Percentiles rank a stretch among this genome's conserved stretches.
Evolutionary conservation across 2,888 invertebrate species (phyloP).

Genomic region (Stenchaetothrips biformis): DNA sequence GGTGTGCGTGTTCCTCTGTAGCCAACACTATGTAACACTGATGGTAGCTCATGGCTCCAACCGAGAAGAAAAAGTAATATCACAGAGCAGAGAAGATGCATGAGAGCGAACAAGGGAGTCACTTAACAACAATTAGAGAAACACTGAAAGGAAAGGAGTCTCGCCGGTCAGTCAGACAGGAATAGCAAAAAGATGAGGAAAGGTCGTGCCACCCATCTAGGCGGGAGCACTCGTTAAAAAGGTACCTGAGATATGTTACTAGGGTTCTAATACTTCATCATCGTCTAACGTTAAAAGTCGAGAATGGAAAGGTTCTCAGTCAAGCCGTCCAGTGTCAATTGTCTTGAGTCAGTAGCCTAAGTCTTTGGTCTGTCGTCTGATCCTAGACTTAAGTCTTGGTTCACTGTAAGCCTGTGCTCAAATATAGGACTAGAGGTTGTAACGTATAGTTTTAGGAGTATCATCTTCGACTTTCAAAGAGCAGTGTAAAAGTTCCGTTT

Average conservation of each 20-base stretch:
- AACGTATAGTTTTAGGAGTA: slow-evolving; percentile 18
- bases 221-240: background rate
- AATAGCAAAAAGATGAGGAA: slow-evolving; percentile 15
- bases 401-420: slow-evolving; percentile 21
- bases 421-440: slow-evolving; percentile 25
- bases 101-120: slow-evolving; percentile 8
- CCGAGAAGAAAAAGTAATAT: slow-evolving; percentile 14
- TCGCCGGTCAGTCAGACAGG: background rate
- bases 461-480: slow-evolving; percentile 20
- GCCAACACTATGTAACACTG: background rate
- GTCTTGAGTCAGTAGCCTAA: slow-evolving; percentile 5
- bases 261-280: slow-evolving; percentile 12
- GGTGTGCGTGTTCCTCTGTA: slow-evolving; percentile 2
- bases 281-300: background rate
- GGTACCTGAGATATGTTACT: slow-evolving; percentile 23
- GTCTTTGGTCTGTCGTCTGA: slow-evolving; percentile 24
- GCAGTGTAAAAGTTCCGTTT: slow-evolving; percentile 8
- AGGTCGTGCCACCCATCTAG: background rate
- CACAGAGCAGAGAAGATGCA: slow-evolving; percentile 23
- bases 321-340: background rate
- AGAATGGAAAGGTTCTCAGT: background rate
- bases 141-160: background rate
- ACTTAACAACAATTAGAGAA: slow-evolving; percentile 19
- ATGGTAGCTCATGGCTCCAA: background rate
- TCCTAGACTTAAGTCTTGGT: slow-evolving; percentile 24